Base-by-base conservation (phyloP, 2,888 invertebrate species). In the Diachrysia chrysitis region DNA sequence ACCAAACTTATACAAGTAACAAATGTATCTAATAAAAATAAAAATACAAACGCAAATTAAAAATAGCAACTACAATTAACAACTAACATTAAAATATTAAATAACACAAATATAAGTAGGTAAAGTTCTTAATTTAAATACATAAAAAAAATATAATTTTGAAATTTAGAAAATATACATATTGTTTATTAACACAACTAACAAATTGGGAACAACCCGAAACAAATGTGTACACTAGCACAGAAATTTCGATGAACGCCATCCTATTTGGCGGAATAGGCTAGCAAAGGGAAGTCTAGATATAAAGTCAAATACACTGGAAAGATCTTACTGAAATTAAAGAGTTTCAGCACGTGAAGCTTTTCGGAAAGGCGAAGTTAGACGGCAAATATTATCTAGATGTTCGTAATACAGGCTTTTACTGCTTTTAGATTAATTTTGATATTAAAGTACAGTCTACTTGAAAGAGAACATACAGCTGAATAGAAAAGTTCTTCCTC, bases 191-290 rank as follows among this genome's bases (percentile, higher is more conserved):
- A 4, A 2, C 4, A 17, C 0, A 46, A 17, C 17, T 46, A 17
- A 17, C 19, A 10, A 48, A 51, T 4, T 21, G 12, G 12, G 48
- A 51, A 19, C 19, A 21, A 51, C 21, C 48, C 48, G 12, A 51
- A 51, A 51, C 19, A 19, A 2, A 51, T 51, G 48, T 46, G 46
- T 21, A 21, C 48, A 48, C 17, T 12, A 48, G 48, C 48, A 51
- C 19, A 21, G 48, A 51, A 76, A 73, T 71, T 76, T 69, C 68
- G 25, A 78, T 76, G 78, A 71, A 66, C 73, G 76, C 69, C 68
- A 82, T 83, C 79, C 84, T 80, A 87, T 87, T 85, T 83, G 79
- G 69, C 73, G 79, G 84, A 86, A 87, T 87, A 85, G 86, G 84
- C 76, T 85, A 78, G 63, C 48, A 71, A 78, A 78, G 75, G 73